phyloP scores from a whole-genome alignment of 2,888 invertebrate species.

The Lasioglossum pauxillum region DNA sequence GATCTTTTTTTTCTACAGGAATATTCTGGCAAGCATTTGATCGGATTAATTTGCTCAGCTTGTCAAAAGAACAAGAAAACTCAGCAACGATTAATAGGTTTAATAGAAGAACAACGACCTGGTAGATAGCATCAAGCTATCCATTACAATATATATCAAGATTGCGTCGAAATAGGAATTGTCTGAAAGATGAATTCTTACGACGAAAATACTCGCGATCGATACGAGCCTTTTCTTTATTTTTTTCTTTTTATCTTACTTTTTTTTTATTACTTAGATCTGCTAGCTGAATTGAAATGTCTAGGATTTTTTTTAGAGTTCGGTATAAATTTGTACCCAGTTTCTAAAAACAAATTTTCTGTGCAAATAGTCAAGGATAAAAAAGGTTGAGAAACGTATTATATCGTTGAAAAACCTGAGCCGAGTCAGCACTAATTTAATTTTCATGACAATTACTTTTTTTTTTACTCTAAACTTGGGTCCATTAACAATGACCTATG shows the following conservation, averaged over 20 bases:
- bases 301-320: neutral
- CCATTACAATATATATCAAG: conserved; percentile 62
- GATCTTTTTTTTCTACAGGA: conserved; percentile 86
- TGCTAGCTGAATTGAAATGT: neutral
- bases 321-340: neutral
- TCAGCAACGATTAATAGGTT: conserved; percentile 90
- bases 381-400: conserved; percentile 8
- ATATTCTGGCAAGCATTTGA: conserved; percentile 95
- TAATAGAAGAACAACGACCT: conserved; percentile 88
- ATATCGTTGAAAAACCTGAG: neutral
- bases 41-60: conserved; percentile 93
- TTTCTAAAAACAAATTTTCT: conserved; percentile 12
- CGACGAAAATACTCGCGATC: neutral
- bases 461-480: neutral
- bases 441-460: conserved; percentile 27
- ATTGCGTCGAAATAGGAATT: conserved; percentile 65
- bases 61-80: conserved; percentile 95
- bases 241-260: neutral
- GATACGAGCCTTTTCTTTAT: neutral
- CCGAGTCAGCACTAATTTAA: conserved; percentile 11
- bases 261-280: neutral
- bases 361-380: conserved; percentile 32
- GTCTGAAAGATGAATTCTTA: conserved; percentile 32
- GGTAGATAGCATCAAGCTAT: conserved; percentile 78
- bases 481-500: neutral